Percentiles rank a stretch among this genome's conserved stretches.
These are phyloP conservation scores for Drosophila tani DNA, from an alignment of 1,140 invertebrate genomes.

Conservation along the genomic window DNA sequence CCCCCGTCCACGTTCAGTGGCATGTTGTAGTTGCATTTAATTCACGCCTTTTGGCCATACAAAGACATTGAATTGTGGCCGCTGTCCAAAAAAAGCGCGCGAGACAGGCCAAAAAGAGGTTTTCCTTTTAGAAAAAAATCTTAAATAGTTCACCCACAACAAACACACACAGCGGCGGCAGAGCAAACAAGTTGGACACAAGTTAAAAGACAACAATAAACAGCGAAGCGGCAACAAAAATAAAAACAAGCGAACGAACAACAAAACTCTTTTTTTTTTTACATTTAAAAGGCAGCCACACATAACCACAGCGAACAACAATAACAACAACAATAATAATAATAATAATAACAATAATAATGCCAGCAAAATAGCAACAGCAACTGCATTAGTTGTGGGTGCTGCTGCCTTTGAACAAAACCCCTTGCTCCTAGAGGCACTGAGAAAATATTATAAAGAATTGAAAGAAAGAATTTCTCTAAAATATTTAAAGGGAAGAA, in stretches of 20 bases:
- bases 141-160: conserved; percentile 39
- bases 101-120: conserved; percentile 40
- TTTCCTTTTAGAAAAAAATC: conserved; percentile 44
- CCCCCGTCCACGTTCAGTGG: conserved; percentile 12
- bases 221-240: conserved; percentile 38
- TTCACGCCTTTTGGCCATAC: conserved; percentile 71
- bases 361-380: conserved; percentile 28
- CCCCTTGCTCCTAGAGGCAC: conserved; percentile 4
- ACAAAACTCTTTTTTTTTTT: conserved; percentile 42
- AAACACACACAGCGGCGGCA: conserved; percentile 6
- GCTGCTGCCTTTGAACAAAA: conserved; percentile 16
- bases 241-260: conserved; percentile 10
- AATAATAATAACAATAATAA: conserved; percentile 34
- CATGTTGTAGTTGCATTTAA: conserved; percentile 57
- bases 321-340: conserved; percentile 27
- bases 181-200: conserved; percentile 31
- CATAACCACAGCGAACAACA: conserved; percentile 39
- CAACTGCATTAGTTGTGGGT: conserved; percentile 41
- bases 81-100: conserved; percentile 44
- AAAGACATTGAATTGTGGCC: conserved; percentile 72
- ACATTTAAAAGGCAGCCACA: conserved; percentile 38
- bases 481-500: not conserved
- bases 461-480: not conserved
- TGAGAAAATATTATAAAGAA: not conserved
- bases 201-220: conserved; percentile 43